These are phyloP conservation scores for Ptychadena robeensis DNA, from an alignment of 2,797 vertebrate species.

Conservation along the genomic window DNA sequence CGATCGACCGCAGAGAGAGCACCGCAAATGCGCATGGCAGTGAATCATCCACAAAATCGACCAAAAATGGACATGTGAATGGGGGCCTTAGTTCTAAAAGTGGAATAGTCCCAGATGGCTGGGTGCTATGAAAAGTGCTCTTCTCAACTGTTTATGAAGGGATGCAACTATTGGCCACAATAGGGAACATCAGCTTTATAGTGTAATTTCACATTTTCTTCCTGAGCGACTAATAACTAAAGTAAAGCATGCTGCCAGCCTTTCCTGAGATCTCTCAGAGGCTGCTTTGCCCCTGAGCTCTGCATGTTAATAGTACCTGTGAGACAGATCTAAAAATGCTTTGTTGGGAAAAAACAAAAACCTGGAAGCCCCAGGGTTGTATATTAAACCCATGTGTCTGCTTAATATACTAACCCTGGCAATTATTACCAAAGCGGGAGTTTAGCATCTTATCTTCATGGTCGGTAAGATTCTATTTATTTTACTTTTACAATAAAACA, in stretches of 20 bases:
- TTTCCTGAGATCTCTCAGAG: neutral
- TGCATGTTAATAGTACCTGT: neutral
- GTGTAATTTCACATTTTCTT: neutral
- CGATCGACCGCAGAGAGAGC: no score
- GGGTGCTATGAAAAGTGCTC: no score
- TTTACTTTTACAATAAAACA: constrained; percentile 6
- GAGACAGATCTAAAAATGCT: neutral
- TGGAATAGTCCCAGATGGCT: no score
- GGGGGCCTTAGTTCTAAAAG: no score
- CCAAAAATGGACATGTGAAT: no score
- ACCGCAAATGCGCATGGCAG: no score
- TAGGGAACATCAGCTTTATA: neutral
- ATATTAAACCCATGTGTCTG: neutral
- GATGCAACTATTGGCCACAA: neutral
- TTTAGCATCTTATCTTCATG: neutral
- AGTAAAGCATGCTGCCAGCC: neutral
- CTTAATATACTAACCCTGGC: neutral
- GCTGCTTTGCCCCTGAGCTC: neutral
- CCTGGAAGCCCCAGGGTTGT: constrained; percentile 3
- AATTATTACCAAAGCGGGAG: neutral
- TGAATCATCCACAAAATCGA: no score
- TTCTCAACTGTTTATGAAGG: neutral
- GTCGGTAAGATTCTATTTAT: neutral
- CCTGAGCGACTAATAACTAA: neutral
- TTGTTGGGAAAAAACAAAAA: neutral